Evolutionary conservation across 2,888 invertebrate genomes (phyloP).

Genomic region (Andrena haemorrhoa): DNA sequence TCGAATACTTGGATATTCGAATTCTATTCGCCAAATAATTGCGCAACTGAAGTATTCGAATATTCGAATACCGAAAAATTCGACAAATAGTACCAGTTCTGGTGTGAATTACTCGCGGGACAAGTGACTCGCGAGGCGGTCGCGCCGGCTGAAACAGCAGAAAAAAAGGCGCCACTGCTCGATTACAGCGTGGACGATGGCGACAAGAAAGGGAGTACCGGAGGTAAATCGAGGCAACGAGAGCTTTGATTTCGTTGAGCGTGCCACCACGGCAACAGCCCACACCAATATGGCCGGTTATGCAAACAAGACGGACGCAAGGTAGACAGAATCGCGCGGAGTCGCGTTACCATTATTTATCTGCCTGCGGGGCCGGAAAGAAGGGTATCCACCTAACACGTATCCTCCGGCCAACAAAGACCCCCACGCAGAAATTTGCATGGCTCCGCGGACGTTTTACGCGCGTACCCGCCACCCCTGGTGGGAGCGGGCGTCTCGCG

Average conservation of each 20-base stretch:
- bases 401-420: constrained; percentile 69
- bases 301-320: constrained; percentile 73
- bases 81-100: too few species aligned
- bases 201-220: constrained; percentile 16
- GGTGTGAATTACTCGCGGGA: too few species aligned
- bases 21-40: too few species aligned
- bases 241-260: constrained; percentile 53
- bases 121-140: neutral
- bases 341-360: constrained; percentile 75
- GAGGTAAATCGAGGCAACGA: constrained; percentile 11
- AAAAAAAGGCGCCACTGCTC: neutral
- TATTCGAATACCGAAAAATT: too few species aligned
- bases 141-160: neutral
- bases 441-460: constrained; percentile 63
- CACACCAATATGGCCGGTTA: constrained; percentile 70
- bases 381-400: constrained; percentile 63
- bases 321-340: constrained; percentile 71
- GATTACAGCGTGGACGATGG: constrained; percentile 8
- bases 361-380: constrained; percentile 67
- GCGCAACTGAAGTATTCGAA: too few species aligned
- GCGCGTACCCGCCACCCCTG: constrained; percentile 52
- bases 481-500: constrained; percentile 50
- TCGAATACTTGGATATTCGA: too few species aligned
- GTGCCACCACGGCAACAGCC: constrained; percentile 40
- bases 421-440: constrained; percentile 75